A percentile compares a stretch with the other conserved stretches of the same genome.
These are phyloP conservation scores for Lochmaea capreae DNA, from an alignment of 2,888 invertebrate genomes.

Conservation along the genomic window DNA sequence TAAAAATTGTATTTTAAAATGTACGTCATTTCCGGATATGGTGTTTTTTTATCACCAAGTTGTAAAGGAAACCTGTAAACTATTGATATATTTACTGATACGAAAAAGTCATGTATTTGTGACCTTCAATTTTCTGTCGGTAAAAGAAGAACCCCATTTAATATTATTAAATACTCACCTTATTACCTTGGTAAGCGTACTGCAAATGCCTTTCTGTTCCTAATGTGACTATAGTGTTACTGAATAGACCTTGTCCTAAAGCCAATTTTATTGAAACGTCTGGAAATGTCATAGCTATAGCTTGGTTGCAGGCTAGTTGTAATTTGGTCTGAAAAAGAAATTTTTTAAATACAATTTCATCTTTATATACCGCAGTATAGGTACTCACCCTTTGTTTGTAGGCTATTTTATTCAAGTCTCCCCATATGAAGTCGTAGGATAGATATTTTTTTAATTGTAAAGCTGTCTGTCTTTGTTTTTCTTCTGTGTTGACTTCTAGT, in stretches of 20 bases:
- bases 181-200: conserved; percentile 77
- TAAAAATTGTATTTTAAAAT: too few relatives aligned
- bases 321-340: conserved; percentile 70
- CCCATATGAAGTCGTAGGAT: conserved; percentile 75
- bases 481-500: conserved; percentile 74
- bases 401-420: conserved; percentile 71
- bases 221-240: conserved; percentile 78
- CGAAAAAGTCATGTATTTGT: too few relatives aligned
- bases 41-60: not conserved
- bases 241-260: conserved; percentile 79
- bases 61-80: not conserved
- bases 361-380: not conserved
- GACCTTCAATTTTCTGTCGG: too few relatives aligned
- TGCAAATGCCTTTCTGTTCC: conserved; percentile 81
- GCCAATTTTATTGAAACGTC: conserved; percentile 84
- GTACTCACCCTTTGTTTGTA: conserved; percentile 73
- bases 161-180: conserved; percentile 65
- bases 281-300: conserved; percentile 76
- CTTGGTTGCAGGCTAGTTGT: conserved; percentile 82
- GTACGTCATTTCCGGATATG: not conserved
- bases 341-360: not conserved
- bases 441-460: conserved; percentile 75
- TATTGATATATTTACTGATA: too few relatives aligned
- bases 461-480: conserved; percentile 79
- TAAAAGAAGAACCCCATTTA: too few relatives aligned